These are phyloP conservation scores for Napeogenes inachia DNA, from an alignment of 2,888 invertebrate species.

Conservation along the genomic window DNA sequence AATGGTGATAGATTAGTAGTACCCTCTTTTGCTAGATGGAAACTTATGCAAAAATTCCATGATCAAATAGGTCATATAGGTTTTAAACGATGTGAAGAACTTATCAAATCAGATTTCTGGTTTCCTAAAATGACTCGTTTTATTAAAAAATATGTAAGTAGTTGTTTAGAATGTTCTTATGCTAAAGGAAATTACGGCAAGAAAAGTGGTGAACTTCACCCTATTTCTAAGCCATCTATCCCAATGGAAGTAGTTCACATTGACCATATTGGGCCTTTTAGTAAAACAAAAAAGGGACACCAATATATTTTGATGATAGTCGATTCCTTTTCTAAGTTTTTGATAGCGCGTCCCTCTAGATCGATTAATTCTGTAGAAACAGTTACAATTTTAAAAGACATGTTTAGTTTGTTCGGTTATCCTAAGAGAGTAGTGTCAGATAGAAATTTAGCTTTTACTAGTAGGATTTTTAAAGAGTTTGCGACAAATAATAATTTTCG, in stretches of 20 bases:
- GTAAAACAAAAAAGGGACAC: constrained; percentile 32
- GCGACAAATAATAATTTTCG: constrained; percentile 29
- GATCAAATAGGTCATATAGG: constrained; percentile 41
- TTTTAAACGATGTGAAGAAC: constrained; percentile 28
- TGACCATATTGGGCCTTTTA: no score
- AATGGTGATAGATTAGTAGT: constrained; percentile 35
- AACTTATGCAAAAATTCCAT: constrained; percentile 38
- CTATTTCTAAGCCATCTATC: constrained; percentile 35
- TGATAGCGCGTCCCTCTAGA: constrained; percentile 29
- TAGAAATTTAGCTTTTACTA: no score
- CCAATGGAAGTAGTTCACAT: no score
- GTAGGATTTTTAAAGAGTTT: constrained; percentile 33
- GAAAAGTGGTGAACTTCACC: constrained; percentile 29
- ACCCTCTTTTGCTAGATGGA: constrained; percentile 36
- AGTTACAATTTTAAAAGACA: no score
- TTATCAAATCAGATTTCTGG: constrained; percentile 39
- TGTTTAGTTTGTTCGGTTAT: no score
- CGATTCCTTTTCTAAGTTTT: constrained; percentile 25
- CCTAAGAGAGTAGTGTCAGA: no score
- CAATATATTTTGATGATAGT: constrained; percentile 32
- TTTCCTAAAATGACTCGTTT: constrained; percentile 31
- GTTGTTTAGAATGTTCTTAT: constrained; percentile 41
- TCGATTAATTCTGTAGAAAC: constrained; percentile 30
- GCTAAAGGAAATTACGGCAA: constrained; percentile 37
- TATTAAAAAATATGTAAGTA: constrained; percentile 33